Base-by-base conservation (phyloP, 2,797 vertebrate genomes). In the Anguilla marmorata region DNA sequence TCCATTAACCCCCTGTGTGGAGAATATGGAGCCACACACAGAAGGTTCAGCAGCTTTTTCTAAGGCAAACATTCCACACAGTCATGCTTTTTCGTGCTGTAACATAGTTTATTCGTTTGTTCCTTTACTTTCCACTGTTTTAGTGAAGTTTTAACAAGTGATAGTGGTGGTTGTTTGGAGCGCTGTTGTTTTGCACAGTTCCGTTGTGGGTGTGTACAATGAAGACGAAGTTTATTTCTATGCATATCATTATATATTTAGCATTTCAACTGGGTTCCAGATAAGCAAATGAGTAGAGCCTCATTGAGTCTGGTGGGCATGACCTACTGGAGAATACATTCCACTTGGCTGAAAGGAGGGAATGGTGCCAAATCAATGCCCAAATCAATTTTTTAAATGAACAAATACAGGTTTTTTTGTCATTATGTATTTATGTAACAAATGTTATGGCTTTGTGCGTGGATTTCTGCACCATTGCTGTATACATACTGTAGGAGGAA, bases 1-100 rank as follows among this genome's bases (percentile, higher is more conserved):
- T 56, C 58, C 84, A 85, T 85, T 66, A 85, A 27, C 24, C 66
- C 58, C 33, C 84, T 41, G 33, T 33, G 30, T 66, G 84, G 56
- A 66, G 30, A 85, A 63, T 24, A 63, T 45, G 37, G 33, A 66
- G 58, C 19, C 84, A 66, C 54, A 24, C 27, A 66, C 84, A 41
- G 60, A 58, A 85, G 84, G 30, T 74, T n/a, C n/a, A 74, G 27
- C 1, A 2, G 11, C 66, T 11, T 72, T 21, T 27, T 30, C n/a
- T 8, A 52, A 52, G 7, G 50, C 50, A 52, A 12, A 12, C 50
- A 27, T 27, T 27, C 4, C n/a, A 45, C 41, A 45, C 24, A 27
- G 24, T 9, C 30, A 1, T 30, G 27, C 8, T 16, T 33, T 58
- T 74, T 74, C 12, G 7, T 52, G 30, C 69, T 33, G 30, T 30